Conservation (phyloP, 2,113 vertebrate species). For the Chaetops frenatus region DNA sequence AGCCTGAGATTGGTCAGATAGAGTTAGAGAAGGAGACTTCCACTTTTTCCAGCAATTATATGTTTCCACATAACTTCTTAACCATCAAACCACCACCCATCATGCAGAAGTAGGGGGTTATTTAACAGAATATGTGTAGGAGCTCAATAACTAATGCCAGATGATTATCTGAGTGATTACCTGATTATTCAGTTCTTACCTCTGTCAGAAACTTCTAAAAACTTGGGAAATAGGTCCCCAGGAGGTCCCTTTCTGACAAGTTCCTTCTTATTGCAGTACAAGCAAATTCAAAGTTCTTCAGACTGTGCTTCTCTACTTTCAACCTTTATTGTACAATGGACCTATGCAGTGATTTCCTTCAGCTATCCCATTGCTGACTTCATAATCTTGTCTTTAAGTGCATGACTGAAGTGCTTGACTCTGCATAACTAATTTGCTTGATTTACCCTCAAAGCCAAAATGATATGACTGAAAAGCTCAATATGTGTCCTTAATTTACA, state of each 20-base stretch:
- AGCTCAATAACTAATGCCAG: not conserved
- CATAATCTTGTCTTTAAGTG: not conserved
- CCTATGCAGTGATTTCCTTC: not conserved
- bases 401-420: not conserved
- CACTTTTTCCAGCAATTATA: not conserved
- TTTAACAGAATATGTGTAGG: not conserved
- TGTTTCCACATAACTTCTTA: not conserved
- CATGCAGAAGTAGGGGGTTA: not conserved
- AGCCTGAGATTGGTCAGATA: not conserved
- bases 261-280: not conserved
- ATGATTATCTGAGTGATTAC: not conserved
- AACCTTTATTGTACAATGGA: not conserved
- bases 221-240: not conserved
- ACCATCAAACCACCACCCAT: not conserved
- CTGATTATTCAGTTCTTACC: not conserved
- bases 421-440: not conserved
- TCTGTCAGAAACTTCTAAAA: not conserved
- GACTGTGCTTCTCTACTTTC: not conserved
- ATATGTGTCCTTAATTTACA: not conserved
- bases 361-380: not conserved
- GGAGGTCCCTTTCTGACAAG: not conserved
- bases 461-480: not conserved
- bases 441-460: not conserved
- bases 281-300: not conserved
- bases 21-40: not conserved